Percentiles rank a stretch among this genome's conserved stretches.
These are phyloP conservation scores for Carassius carassius DNA, from an alignment of 2,113 vertebrate genomes.

Conservation along the genomic window DNA sequence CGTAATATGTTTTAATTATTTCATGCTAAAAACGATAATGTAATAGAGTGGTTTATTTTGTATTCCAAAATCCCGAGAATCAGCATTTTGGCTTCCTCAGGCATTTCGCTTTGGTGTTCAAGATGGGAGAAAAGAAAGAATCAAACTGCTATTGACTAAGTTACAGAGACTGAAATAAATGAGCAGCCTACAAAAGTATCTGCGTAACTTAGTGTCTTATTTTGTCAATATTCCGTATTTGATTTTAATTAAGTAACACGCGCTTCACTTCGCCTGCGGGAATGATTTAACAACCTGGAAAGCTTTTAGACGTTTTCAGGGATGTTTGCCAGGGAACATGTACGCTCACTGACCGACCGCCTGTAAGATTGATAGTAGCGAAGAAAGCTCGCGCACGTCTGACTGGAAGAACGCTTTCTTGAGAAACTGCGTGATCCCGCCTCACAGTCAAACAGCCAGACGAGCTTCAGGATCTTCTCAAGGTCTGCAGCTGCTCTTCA, in stretches of 20 bases:
- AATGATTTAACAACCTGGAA: not conserved
- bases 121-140: not conserved
- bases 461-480: conserved; percentile 63
- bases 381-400: conserved; percentile 36
- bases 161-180: not conserved
- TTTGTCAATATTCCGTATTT: not conserved
- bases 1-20: no score
- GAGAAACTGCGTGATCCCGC: conserved; percentile 69
- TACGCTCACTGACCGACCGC: not conserved
- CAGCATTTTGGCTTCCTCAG: no score
- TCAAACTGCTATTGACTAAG: not conserved
- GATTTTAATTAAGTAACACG: not conserved
- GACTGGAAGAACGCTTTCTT: conserved; percentile 78
- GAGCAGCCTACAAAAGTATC: not conserved
- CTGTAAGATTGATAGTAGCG: not conserved
- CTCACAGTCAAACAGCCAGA: conserved; percentile 73
- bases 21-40: no score
- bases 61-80: no score
- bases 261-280: not conserved
- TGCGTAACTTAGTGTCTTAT: not conserved
- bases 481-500: conserved; percentile 79
- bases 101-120: no score
- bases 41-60: no score
- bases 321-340: not conserved
- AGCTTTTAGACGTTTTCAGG: not conserved